These are phyloP conservation scores for Rhyacophila evoluta DNA, from an alignment of 2,888 invertebrate genomes.

Conservation along the genomic window DNA sequence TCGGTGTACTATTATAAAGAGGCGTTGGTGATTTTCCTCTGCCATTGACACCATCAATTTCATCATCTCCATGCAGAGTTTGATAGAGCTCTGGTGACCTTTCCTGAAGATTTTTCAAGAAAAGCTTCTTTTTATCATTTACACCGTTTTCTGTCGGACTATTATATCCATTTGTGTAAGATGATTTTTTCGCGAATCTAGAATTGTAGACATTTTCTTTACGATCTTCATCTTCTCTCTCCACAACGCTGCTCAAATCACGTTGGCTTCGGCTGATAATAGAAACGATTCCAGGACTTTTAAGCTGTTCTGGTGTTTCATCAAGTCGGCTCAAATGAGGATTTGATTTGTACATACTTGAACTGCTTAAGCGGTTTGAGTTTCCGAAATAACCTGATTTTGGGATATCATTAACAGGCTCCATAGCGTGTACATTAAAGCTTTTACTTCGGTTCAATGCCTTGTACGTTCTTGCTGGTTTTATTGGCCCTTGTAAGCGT, in stretches of 20 bases:
- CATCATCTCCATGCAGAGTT: slow-evolving; percentile 76
- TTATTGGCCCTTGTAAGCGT: slow-evolving; percentile 74
- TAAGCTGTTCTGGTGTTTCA: slow-evolving; percentile 79
- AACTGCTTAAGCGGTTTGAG: slow-evolving; percentile 66
- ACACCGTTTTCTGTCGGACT: slow-evolving; percentile 65
- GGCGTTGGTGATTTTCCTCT: slow-evolving; percentile 67
- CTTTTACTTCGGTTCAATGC: slow-evolving; percentile 85
- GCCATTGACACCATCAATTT: slow-evolving; percentile 66
- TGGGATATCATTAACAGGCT: slow-evolving; percentile 63
- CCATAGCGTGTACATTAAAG: slow-evolving; percentile 82
- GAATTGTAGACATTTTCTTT: slow-evolving; percentile 70
- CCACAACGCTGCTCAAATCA: slow-evolving; percentile 77
- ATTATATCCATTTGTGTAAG: slow-evolving; percentile 66
- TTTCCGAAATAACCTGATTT: slow-evolving; percentile 65
- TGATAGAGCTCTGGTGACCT: slow-evolving; percentile 80
- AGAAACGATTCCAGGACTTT: slow-evolving; percentile 89
- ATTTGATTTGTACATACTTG: slow-evolving; percentile 81
- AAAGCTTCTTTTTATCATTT: slow-evolving; percentile 75
- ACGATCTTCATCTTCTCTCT: slow-evolving; percentile 67
- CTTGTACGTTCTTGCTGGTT: slow-evolving; percentile 84
- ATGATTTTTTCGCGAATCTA: slow-evolving; percentile 71
- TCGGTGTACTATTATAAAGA: slow-evolving; percentile 57
- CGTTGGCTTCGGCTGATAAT: slow-evolving; percentile 87
- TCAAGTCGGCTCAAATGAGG: slow-evolving; percentile 80
- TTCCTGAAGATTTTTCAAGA: slow-evolving; percentile 77